Conservation (phyloP, 1,140 invertebrate genomes). For the Vollenhovia emeryi region DNA sequence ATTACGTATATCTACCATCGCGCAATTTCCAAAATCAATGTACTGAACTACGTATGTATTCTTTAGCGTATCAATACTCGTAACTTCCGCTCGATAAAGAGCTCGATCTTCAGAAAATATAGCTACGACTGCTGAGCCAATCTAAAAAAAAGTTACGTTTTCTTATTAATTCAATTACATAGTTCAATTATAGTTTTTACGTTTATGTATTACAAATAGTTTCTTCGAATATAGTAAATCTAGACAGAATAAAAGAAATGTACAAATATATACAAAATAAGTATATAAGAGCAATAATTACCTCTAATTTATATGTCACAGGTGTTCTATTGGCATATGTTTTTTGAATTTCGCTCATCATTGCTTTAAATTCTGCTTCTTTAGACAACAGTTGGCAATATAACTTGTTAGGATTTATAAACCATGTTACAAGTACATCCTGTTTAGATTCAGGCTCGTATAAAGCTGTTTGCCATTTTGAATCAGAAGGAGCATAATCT, state of each 20-base stretch:
- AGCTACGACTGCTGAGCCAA: conserved; percentile 88
- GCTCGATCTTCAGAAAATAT: conserved; percentile 89
- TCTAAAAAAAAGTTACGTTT: conserved; percentile 74
- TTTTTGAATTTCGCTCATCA: conserved; percentile 90
- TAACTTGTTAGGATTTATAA: conserved; percentile 89
- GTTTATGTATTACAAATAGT: not conserved
- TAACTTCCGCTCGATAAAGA: conserved; percentile 88
- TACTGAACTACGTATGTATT: conserved; percentile 88
- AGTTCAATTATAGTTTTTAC: not conserved
- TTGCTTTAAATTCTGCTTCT: conserved; percentile 86
- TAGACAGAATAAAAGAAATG: not conserved
- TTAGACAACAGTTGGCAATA: conserved; percentile 86
- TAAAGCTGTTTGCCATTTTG: conserved; percentile 78
- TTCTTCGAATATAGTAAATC: conserved; percentile 14
- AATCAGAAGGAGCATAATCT: conserved; percentile 80
- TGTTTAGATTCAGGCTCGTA: conserved; percentile 77
- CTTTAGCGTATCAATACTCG: conserved; percentile 84
- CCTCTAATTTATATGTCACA: conserved; percentile 72
- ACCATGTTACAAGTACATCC: conserved; percentile 87
- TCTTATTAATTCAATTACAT: conserved; percentile 26
- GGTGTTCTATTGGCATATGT: conserved; percentile 87
- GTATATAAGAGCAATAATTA: conserved; percentile 59
- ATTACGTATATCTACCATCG: conserved; percentile 86
- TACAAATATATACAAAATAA: conserved; percentile 22
- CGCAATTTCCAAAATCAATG: conserved; percentile 91